These are phyloP conservation scores for Tragelaphus imberbis DNA, from an alignment of 2,113 vertebrate species.

Conservation along the genomic window DNA sequence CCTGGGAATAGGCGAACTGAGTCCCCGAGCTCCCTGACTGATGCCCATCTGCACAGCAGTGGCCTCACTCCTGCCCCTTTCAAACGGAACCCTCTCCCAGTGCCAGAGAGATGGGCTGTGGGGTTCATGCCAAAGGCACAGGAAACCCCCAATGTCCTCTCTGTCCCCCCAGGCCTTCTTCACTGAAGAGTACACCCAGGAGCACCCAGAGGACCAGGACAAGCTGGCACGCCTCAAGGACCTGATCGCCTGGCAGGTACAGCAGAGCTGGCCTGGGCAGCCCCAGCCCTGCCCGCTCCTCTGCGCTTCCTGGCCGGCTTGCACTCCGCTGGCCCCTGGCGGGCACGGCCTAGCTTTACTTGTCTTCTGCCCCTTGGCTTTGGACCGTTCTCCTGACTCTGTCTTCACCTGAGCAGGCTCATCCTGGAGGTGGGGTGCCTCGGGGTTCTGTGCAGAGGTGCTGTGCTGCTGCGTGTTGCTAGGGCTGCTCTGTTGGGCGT, in stretches of 20 bases:
- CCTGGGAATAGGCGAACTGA: not conserved
- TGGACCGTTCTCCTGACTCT: not conserved
- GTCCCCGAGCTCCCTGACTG: not conserved
- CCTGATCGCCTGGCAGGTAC: conserved; percentile 98
- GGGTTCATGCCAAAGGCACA: accelerated
- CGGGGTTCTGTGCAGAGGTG: accelerated
- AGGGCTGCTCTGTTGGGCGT: not conserved
- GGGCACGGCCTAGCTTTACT: accelerated
- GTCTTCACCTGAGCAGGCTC: not conserved
- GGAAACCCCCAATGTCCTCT: not conserved
- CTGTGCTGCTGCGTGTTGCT: not conserved
- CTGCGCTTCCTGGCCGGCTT: accelerated
- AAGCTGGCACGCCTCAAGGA: conserved; percentile 93
- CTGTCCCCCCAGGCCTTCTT: conserved; percentile 91
- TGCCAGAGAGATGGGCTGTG: not conserved
- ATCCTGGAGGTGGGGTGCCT: not conserved
- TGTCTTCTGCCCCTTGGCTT: not conserved
- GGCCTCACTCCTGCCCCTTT: not conserved
- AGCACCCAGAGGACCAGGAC: conserved; percentile 91
- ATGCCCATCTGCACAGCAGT: too few relatives aligned
- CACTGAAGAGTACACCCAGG: conserved; percentile 87
- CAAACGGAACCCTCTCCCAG: not conserved
- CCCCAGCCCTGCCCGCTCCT: accelerated
- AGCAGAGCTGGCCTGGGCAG: not conserved
- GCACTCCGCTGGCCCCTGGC: not conserved